These are phyloP conservation scores for Embiotoca jacksoni DNA, from an alignment of 2,113 vertebrate species.

Conservation along the genomic window DNA sequence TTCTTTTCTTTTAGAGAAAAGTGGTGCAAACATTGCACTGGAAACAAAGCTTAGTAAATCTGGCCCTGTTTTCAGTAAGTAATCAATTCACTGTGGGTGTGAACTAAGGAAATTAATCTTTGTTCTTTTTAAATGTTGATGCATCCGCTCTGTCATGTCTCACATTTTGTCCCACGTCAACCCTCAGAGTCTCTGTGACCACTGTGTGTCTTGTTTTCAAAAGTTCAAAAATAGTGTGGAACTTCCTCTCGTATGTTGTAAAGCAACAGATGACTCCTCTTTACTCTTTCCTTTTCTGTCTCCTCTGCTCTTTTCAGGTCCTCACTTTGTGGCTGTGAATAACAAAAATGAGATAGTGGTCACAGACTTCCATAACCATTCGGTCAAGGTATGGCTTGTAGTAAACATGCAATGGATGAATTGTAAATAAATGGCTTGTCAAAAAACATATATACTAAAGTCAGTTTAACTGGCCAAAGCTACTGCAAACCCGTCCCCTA, in stretches of 20 bases:
- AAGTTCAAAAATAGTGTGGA: conserved; percentile 57
- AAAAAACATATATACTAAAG: neutral
- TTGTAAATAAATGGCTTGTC: neutral
- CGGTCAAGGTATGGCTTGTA: conserved; percentile 90
- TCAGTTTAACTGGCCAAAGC: neutral
- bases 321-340: conserved; percentile 98
- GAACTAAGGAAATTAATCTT: conserved; percentile 16
- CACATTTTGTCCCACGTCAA: conserved; percentile 32
- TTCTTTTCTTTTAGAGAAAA: conserved; percentile 84
- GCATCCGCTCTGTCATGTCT: conserved; percentile 49
- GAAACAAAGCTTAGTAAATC: conserved; percentile 88
- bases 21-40: conserved; percentile 83
- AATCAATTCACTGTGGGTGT: conserved; percentile 60
- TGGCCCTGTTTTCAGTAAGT: conserved; percentile 87
- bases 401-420: neutral
- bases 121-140: conserved; percentile 34
- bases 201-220: conserved; percentile 32
- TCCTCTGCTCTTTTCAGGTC: conserved; percentile 83
- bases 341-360: conserved; percentile 98
- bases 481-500: neutral
- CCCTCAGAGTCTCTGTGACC: conserved; percentile 44
- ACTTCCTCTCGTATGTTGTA: conserved; percentile 45
- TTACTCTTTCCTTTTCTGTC: conserved; percentile 30
- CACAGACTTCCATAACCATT: conserved; percentile 98
- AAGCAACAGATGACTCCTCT: conserved; percentile 51